Base-by-base conservation (phyloP, 2,888 invertebrate species). In the Sphaerophoria taeniata region DNA sequence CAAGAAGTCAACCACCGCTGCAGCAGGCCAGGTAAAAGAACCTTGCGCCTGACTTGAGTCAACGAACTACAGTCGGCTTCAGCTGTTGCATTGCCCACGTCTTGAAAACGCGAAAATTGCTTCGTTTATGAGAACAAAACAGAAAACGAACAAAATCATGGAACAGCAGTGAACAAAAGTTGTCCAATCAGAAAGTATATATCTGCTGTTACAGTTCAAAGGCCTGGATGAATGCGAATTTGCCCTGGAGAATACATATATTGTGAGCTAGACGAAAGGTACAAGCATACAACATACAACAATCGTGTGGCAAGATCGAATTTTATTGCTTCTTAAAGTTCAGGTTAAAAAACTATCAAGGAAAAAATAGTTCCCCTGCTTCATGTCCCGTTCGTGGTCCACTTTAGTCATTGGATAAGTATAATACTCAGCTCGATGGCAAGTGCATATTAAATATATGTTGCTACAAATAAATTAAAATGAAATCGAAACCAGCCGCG, bases 331-430 rank as follows among this genome's bases (percentile, higher is more conserved):
- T 76, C 72, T 80, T 70, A 70, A 81, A 67, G 72, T 53, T 69
- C 69, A 76, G 85, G 87, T 87, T 85, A 88, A 88, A 86, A 87
- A 88, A 87, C 88, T 87, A 88, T 87, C 88, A 88, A 88, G 88
- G 88, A 87, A 87, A 88, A 88, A 65, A 58, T 63, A 76, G 51
- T 47, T 53, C n/a, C 78, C 58, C 78, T 45, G 55, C 55, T 78
- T 55, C 12, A 11, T 63, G 33, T 58, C 34, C 74, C 43, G 9
- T 34, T 36, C 16, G 14, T 14, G 16, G n/a, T n/a, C n/a, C n/a
- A n/a, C n/a, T n/a, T n/a, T n/a, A n/a, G n/a, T n/a, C n/a, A n/a
- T n/a, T n/a, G n/a, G n/a, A n/a, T n/a, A n/a, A n/a, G n/a, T n/a
- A n/a, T 51, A 43, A 12, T 61, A 45, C n/a, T 2, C 11, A 43